Evolutionary conservation across 2,797 vertebrate species (phyloP), one percentile per base, ranked within the genome.

Genomic region (Sebastes nivosus): DNA sequence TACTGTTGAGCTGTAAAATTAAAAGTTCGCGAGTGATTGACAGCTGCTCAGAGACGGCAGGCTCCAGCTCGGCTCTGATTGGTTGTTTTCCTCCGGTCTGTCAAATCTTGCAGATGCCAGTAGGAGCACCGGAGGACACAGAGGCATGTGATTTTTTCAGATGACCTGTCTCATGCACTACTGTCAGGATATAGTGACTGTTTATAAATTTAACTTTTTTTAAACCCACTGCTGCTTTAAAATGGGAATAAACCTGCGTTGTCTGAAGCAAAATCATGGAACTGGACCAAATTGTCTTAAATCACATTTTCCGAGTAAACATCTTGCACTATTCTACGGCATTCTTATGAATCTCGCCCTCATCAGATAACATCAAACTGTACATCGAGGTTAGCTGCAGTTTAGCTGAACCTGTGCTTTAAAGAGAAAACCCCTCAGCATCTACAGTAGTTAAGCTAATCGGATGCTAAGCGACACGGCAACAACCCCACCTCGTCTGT

Each of bases 1-100:
- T 50, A 50, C 18, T 8, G 16, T 20, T 50, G 0, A 50, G 16
- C 46, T 20, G 16, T 50, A 50, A 50, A 20, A 50, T 50, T 0
- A 20, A 1, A 0, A 0, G 7, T 50, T 18, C 0, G 46, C 0
- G 0, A 20, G 46, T 50, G 46, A 50, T 20, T 50, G 18, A 50
- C 18, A 20, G 46, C 46, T 50, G 46, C 46, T 50, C 18, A 50
- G 46, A 50, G 8, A 50, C 18, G 42, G 42, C 16, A 46, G 0
- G 1, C 42, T 46, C 6, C 42, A 46, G 42, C 42, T 46, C 42
- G 1, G 16, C 42, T 46, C 42, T 8, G 42, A 18, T 42, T 50
- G 46, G 1, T 50, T 50, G 46, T 50, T 50, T 50, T 50, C 46
- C 3, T 50, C 18, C 2, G 8, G 46, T 50, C 46, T 20, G 3